These are phyloP conservation scores for Onthophagus sagittarius DNA, from an alignment of 2,888 invertebrate species.

Conservation along the genomic window DNA sequence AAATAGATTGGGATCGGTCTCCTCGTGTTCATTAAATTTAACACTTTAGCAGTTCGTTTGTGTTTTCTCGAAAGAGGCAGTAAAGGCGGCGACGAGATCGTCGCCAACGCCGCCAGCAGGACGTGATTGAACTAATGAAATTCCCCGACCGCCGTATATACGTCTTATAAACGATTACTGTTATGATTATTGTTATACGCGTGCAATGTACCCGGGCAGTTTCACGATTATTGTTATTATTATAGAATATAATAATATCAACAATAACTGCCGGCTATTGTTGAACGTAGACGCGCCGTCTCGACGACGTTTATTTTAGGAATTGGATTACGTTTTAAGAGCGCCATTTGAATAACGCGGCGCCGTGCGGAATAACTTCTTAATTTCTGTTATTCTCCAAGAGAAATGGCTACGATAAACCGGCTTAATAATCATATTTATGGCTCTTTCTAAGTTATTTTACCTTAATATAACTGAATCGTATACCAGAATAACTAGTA, in stretches of 20 bases:
- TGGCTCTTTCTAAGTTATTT: not conserved
- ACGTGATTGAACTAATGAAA: slow-evolving; percentile 46
- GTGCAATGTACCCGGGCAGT: slow-evolving; percentile 25
- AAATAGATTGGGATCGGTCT: not conserved
- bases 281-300: not conserved
- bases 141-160: slow-evolving; percentile 42
- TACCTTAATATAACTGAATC: no score
- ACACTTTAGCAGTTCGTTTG: slow-evolving; percentile 7
- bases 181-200: slow-evolving; percentile 46
- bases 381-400: not conserved
- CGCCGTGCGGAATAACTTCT: not conserved
- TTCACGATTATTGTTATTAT: slow-evolving; percentile 33
- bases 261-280: slow-evolving; percentile 5
- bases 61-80: slow-evolving; percentile 3
- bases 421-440: not conserved
- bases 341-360: not conserved
- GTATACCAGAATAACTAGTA: not conserved
- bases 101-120: slow-evolving; percentile 24
- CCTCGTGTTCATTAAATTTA: not conserved
- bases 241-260: slow-evolving; percentile 32
- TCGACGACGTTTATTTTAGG: not conserved
- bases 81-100: slow-evolving; percentile 2
- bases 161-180: slow-evolving; percentile 46
- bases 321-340: not conserved
- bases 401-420: not conserved